These are phyloP conservation scores for Mus pahari DNA, from an alignment of 2,113 vertebrate genomes.

Conservation along the genomic window DNA sequence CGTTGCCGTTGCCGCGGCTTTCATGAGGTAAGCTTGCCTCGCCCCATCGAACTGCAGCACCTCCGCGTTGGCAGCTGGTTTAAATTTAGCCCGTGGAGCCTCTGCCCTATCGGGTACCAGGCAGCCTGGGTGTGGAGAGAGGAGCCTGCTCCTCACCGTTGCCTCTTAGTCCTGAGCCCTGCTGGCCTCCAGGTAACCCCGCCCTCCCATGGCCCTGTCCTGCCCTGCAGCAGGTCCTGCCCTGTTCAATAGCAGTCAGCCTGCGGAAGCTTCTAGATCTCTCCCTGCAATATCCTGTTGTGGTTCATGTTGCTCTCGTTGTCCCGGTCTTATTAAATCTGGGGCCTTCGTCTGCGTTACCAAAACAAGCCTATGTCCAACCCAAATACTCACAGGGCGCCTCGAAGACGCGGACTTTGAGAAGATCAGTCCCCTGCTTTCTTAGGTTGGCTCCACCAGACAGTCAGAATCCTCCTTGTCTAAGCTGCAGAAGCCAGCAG, in stretches of 20 bases:
- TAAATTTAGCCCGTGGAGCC: constrained; percentile 87
- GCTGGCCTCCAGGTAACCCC: background rate
- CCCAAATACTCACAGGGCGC: constrained; percentile 90
- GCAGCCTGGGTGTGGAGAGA: background rate
- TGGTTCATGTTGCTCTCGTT: constrained; percentile 95
- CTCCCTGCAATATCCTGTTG: constrained; percentile 99
- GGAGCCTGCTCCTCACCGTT: background rate
- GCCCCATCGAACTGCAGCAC: constrained; percentile 91
- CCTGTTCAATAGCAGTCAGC: constrained; percentile 74
- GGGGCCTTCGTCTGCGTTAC: constrained; percentile 92
- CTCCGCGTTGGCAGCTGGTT: constrained; percentile 89
- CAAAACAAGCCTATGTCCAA: constrained; percentile 95
- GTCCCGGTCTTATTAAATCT: constrained; percentile 97
- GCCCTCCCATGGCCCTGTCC: background rate
- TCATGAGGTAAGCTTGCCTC: constrained; percentile 89
- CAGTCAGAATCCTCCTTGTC: constrained; percentile 88
- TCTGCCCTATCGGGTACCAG: constrained; percentile 62
- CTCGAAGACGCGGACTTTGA: constrained; percentile 91
- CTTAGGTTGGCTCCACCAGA: constrained; percentile 92
- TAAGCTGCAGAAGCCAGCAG: constrained; percentile 86
- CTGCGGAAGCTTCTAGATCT: constrained; percentile 97
- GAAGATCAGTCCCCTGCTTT: constrained; percentile 90
- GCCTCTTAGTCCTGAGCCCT: background rate
- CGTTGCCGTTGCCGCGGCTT: constrained; percentile 93
- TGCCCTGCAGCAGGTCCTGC: background rate